phyloP scores from a whole-genome alignment of 2,888 invertebrate species.

The Amphiduros pacificus region DNA sequence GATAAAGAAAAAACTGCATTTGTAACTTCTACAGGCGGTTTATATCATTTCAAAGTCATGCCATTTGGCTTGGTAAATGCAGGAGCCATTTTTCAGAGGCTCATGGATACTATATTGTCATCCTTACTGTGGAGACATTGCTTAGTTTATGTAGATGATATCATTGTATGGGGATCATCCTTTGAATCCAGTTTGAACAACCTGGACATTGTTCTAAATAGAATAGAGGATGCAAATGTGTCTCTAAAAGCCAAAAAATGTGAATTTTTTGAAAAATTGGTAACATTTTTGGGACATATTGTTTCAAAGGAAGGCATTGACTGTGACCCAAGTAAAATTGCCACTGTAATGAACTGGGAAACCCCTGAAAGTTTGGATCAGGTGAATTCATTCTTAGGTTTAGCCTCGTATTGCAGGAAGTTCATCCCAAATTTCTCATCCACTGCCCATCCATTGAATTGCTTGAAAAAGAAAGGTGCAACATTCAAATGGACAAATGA shows the following conservation, averaged over 20 bases:
- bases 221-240: neutral
- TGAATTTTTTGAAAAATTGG: neutral
- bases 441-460: neutral
- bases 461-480: neutral
- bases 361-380: neutral
- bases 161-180: neutral
- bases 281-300: neutral
- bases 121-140: neutral
- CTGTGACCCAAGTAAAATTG: neutral
- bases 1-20: constrained; percentile 1
- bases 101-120: neutral
- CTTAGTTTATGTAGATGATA: neutral
- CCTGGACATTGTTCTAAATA: neutral
- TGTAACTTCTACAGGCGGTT: neutral
- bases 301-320: neutral
- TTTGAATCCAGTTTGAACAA: neutral
- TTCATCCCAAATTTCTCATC: neutral
- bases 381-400: neutral
- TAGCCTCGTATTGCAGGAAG: neutral
- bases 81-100: neutral
- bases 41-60: constrained; percentile 1
- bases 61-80: neutral
- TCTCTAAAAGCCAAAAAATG: neutral
- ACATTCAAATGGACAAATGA: neutral
- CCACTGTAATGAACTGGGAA: neutral